Evolutionary conservation across 1,140 invertebrate genomes (phyloP), one percentile per base, ranked within the genome.

Genomic region (Elysia chlorotica): DNA sequence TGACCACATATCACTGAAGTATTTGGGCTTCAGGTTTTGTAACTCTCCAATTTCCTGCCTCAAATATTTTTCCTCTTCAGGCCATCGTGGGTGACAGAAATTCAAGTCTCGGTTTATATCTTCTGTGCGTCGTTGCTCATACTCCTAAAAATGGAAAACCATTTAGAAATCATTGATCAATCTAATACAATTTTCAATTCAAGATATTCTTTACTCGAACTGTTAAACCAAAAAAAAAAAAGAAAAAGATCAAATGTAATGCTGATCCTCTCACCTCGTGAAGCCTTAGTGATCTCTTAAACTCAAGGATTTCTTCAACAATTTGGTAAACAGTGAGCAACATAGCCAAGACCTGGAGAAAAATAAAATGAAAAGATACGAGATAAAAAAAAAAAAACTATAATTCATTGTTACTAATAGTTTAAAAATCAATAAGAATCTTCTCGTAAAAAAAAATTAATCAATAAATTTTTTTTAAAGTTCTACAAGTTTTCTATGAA

Each of bases 1-100:
- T 73, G 77, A 86, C 86, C 86, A 87, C 31, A 71, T 76, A 74
- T 87, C 86, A 67, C 67, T 77, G 65, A 85, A 83, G 70, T 87
- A 87, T 48, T 81, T 81, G 35, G 83, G 82, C 21, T 73, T 72
- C 6, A 74, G 62, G 2, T 83, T 73, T 23, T 84, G 75, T 56
- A 87, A 53, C 31, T 75, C 76, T 10, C 74, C 38, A 0, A 79
- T 70, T 66, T 87, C 85, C 33, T 71, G 33, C 21, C 76, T 37
- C 14, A 86, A 77, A 70, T 82, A 87, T 21, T 68, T 62, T 57
- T 74, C 56, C 71, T 87, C 86, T 66, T 84, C 85, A 30, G 86
- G 85, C 83, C 84, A 87, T 28, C 82, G 68, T 57, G 82, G 83
- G 74, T 87, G 86, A 75, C 79, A 82, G 62, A 73, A 85, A 37